These are phyloP conservation scores for Fistularia tabacaria DNA, from an alignment of 2,797 vertebrate species.

Conservation along the genomic window DNA sequence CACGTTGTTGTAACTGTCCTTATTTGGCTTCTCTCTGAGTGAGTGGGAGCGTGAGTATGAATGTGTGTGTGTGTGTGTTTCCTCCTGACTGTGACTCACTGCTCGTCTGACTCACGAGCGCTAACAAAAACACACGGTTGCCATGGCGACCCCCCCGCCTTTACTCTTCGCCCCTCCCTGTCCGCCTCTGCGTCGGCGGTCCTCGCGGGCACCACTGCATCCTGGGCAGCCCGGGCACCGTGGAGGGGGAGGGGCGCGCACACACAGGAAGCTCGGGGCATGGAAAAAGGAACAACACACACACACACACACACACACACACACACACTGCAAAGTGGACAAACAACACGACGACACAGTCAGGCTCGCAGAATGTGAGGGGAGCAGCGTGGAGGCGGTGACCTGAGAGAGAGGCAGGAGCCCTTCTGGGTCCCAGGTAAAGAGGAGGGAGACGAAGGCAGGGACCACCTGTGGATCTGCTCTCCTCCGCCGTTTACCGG, in stretches of 20 bases:
- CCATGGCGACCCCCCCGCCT: slow-evolving; percentile 62
- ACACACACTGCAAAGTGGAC: not conserved
- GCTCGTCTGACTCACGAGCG: slow-evolving; percentile 76
- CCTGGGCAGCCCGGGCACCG: slow-evolving; percentile 55
- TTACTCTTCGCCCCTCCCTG: slow-evolving; percentile 29
- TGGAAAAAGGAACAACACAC: not conserved
- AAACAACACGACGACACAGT: slow-evolving; percentile 1
- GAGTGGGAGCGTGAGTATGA: slow-evolving; percentile 59
- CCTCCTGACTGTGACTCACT: slow-evolving; percentile 83
- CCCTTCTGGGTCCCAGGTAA: too few relatives aligned
- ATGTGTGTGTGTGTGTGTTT: slow-evolving; percentile 65
- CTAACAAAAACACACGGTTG: slow-evolving; percentile 80
- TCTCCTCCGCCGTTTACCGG: slow-evolving; percentile 44
- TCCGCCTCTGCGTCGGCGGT: slow-evolving; percentile 27
- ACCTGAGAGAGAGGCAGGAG: slow-evolving; percentile 12
- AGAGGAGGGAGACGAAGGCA: too few relatives aligned
- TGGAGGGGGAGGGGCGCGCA: slow-evolving; percentile 35
- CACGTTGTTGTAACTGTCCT: slow-evolving; percentile 67
- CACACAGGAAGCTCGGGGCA: not conserved
- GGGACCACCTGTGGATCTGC: slow-evolving; percentile 66
- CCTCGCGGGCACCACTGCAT: slow-evolving; percentile 53
- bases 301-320: too few relatives aligned
- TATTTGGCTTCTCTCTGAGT: slow-evolving; percentile 70
- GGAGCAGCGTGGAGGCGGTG: too few relatives aligned
- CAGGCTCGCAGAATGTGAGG: slow-evolving; percentile 7